Evolutionary conservation across 1,140 invertebrate species (phyloP), one percentile per base, ranked within the genome.

Genomic region (Tribolium castaneum): DNA sequence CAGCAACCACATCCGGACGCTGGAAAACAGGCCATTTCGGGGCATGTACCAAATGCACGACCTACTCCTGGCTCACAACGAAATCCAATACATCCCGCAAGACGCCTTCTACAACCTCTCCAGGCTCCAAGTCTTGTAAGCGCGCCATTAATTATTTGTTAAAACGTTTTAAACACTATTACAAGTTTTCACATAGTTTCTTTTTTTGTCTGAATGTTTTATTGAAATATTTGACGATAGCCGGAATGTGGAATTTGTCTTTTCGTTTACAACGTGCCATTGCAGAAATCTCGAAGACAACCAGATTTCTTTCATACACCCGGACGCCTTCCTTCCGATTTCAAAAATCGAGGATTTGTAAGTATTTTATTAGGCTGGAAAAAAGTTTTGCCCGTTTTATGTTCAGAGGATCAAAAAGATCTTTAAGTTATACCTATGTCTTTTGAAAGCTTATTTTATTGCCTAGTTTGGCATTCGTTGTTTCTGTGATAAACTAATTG

Each of bases 271-370:
- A 19, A 19, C 16, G 13, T 78, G 75, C 82, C 30, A 84, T 91
- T 92, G 51, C 89, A 98, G 97, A 82, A 94, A 98, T 87, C 87
- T 99, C 82, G 94, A 96, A 86, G 92, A 92, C 82, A 99, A 99
- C 88, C 87, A 91, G 76, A 97, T 99, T 79, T 90, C 91, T 52
- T 90, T 90, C 70, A 97, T 99, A 79, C 93, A 98, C 87, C 91
- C 93, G 34, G 92, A 96, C 76, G 93, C 96, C 1, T 98, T 99
- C 87, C 87, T 92, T 34, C 90, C 92, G 10, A 91, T 97, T 34
- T 90, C 90, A 39, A 90, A 92, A 78, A 89, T 99, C 4, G 92
- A 96, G 88, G 96, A 98, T 87, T 89, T 99, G 96, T 98, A 90
- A 95, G 95, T 94, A 81, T 49, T 51, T 3, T 70, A n/a, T n/a